Conservation (phyloP, 2,888 invertebrate species). For the Himalopsyche anomala region DNA sequence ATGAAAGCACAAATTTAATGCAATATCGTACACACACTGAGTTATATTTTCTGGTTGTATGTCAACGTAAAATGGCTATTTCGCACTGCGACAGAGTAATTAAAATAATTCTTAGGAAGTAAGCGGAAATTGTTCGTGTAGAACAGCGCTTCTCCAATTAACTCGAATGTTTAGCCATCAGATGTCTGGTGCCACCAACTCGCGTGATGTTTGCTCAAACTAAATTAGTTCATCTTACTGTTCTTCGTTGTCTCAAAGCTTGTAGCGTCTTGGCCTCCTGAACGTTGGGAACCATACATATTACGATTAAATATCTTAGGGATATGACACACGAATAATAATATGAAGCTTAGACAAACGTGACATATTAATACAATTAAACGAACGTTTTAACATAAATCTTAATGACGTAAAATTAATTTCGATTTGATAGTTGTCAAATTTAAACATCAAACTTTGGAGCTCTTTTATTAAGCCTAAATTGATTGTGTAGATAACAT, state of each 20-base stretch:
- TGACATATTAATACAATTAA: too few relatives aligned
- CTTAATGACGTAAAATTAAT: too few relatives aligned
- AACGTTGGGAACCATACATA: background rate
- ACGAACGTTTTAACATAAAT: too few relatives aligned
- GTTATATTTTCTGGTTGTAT: background rate
- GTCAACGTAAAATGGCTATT: background rate
- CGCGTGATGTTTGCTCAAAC: conserved; percentile 63
- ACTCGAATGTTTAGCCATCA: conserved; percentile 62
- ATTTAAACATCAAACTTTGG: too few relatives aligned
- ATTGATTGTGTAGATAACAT: too few relatives aligned
- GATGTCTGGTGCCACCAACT: conserved; percentile 42
- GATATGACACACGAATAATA: conserved; percentile 1
- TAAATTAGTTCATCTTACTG: conserved; percentile 63
- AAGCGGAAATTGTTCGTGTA: background rate
- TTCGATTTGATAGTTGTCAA: too few relatives aligned
- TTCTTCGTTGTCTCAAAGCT: conserved; percentile 52
- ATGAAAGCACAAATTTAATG: background rate
- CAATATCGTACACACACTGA: background rate
- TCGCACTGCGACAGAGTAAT: conserved; percentile 38
- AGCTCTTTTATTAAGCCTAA: too few relatives aligned
- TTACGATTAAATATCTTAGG: background rate
- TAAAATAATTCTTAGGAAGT: conserved; percentile 1
- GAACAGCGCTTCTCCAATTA: conserved; percentile 58
- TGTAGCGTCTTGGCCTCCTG: background rate
- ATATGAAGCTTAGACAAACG: background rate